phyloP scores from a whole-genome alignment of 2,888 invertebrate species.

The Lacanobia wlatinum region DNA sequence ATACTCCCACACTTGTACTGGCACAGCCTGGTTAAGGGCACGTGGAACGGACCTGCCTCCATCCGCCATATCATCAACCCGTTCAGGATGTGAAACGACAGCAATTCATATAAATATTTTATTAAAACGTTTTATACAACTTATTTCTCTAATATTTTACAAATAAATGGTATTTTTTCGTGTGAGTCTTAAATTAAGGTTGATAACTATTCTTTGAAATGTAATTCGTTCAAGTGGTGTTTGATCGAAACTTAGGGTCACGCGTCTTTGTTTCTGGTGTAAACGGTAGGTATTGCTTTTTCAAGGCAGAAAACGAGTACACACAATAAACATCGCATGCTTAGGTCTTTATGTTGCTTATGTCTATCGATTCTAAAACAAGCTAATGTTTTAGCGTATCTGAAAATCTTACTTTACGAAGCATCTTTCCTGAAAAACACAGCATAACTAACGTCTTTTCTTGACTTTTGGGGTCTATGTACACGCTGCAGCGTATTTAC shows the following conservation, averaged over 20 bases:
- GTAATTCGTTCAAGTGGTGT: neutral
- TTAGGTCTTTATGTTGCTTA: no score
- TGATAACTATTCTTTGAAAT: neutral
- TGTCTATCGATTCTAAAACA: neutral
- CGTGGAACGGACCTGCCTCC: constrained; percentile 94
- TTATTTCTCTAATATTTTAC: constrained; percentile 45
- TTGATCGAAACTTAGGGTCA: neutral
- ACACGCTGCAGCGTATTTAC: no score
- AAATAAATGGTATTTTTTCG: constrained; percentile 27
- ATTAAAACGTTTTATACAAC: constrained; percentile 55
- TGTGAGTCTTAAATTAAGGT: constrained; percentile 14
- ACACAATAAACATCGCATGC: no score
- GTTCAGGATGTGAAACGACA: constrained; percentile 57
- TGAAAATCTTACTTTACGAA: neutral
- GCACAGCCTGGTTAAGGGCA: constrained; percentile 94
- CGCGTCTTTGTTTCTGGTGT: no score
- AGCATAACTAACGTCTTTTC: neutral
- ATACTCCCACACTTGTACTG: constrained; percentile 97
- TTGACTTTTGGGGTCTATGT: neutral
- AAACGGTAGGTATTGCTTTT: no score
- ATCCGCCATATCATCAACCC: constrained; percentile 90
- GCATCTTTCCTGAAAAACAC: neutral
- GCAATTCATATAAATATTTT: constrained; percentile 57
- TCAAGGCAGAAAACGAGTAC: no score
- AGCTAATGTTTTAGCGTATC: neutral